Evolutionary conservation across 2,888 invertebrate species (phyloP).

Genomic region (Apotomis betuletana): DNA sequence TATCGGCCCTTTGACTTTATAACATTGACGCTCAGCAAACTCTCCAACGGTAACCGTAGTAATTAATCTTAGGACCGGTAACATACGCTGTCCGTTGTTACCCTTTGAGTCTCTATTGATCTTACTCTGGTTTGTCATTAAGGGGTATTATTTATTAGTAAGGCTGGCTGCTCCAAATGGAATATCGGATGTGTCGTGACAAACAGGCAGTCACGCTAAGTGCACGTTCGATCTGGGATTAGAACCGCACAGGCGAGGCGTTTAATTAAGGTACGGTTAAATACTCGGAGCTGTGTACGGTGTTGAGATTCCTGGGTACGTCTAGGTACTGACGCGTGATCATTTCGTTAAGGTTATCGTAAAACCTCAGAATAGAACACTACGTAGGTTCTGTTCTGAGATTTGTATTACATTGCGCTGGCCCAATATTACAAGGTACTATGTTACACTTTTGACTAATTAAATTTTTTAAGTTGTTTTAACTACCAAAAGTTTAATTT

Average conservation of each 20-base stretch:
- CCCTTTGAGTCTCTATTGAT: constrained; percentile 24
- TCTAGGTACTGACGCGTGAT: not conserved
- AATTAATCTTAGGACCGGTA: not conserved
- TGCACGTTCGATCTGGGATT: constrained; percentile 38
- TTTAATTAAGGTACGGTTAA: constrained; percentile 28
- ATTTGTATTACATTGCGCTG: too few species aligned
- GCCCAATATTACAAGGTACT: too few species aligned
- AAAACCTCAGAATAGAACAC: too few species aligned
- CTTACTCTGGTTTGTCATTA: constrained; percentile 40
- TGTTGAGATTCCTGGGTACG: not conserved
- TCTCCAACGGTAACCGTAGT: not conserved
- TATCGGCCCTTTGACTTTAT: too few species aligned
- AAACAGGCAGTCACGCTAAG: constrained; percentile 38
- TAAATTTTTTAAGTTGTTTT: too few species aligned
- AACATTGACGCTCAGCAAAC: too few species aligned
- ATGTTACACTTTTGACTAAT: too few species aligned
- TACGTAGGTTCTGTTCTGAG: too few species aligned
- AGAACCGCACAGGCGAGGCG: constrained; percentile 7
- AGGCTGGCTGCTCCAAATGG: constrained; percentile 42
- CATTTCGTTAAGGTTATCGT: not conserved
- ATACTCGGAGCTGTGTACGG: not conserved
- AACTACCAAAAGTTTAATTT: too few species aligned
- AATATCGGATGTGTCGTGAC: constrained; percentile 43
- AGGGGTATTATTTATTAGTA: constrained; percentile 44
- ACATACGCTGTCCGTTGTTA: constrained; percentile 16